These are phyloP conservation scores for Synaphobranchus kaupii DNA, from an alignment of 2,797 vertebrate genomes.

Conservation along the genomic window DNA sequence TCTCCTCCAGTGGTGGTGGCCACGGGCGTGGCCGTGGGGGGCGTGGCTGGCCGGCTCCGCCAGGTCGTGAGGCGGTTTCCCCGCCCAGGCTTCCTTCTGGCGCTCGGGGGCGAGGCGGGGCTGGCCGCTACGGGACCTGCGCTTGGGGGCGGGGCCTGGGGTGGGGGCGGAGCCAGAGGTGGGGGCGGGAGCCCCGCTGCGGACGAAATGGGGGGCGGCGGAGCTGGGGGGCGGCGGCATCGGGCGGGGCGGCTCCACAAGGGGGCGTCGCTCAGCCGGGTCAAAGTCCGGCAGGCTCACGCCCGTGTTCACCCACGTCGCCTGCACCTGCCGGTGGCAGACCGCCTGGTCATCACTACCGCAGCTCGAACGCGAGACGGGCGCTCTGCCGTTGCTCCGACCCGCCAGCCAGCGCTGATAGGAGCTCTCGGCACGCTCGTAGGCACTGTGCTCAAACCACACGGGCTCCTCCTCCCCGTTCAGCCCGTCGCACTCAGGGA, in stretches of 20 bases:
- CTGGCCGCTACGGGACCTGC: conserved; percentile 74
- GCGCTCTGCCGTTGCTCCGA: neutral
- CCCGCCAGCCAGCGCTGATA: conserved; percentile 45
- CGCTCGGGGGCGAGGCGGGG: conserved; percentile 71
- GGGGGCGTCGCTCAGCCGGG: conserved; percentile 69
- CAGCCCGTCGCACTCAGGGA: conserved; percentile 52
- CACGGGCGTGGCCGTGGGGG: conserved; percentile 63
- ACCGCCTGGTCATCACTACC: conserved; percentile 58
- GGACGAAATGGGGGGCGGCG: neutral
- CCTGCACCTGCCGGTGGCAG: conserved; percentile 66
- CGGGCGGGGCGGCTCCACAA: conserved; percentile 63
- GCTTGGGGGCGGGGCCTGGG: conserved; percentile 39
- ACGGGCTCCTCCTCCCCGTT: conserved; percentile 58
- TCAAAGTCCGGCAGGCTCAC: conserved; percentile 62
- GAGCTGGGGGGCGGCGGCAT: conserved; percentile 51
- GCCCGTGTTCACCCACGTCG: conserved; percentile 67
- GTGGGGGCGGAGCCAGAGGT: conserved; percentile 48
- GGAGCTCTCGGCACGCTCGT: conserved; percentile 54
- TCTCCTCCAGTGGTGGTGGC: neutral
- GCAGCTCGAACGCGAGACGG: conserved; percentile 45
- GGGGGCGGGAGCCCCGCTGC: conserved; percentile 73
- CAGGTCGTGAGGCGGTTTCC: conserved; percentile 82
- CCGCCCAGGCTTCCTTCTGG: conserved; percentile 83
- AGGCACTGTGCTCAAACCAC: conserved; percentile 57
- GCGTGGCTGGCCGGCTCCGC: conserved; percentile 81